Evolutionary conservation across 2,888 invertebrate genomes (phyloP).

Genomic region (Rapana venosa): DNA sequence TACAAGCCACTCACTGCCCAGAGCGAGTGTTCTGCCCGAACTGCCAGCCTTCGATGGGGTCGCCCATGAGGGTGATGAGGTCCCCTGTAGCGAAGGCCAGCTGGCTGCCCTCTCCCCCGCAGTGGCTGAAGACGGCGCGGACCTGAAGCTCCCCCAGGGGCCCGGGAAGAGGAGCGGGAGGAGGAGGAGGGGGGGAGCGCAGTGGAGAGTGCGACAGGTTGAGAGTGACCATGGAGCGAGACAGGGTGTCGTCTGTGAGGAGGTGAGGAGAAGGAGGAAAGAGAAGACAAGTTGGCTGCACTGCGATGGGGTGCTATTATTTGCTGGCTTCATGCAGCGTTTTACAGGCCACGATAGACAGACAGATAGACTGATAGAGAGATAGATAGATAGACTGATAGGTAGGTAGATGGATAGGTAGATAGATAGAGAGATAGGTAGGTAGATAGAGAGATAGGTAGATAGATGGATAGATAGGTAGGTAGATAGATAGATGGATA

Average conservation of each 20-base stretch:
- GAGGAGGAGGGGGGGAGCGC: conserved; percentile 82
- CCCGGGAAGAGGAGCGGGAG: too few species aligned
- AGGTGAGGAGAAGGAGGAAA: not conserved
- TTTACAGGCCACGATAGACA: too few species aligned
- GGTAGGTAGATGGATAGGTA: too few species aligned
- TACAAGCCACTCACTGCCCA: conserved; percentile 80
- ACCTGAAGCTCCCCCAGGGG: conserved; percentile 83
- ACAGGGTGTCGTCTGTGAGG: conserved; percentile 27
- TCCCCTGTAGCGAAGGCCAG: conserved; percentile 94
- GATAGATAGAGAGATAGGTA: too few species aligned
- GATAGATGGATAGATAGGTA: too few species aligned
- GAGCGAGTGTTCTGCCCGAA: conserved; percentile 96
- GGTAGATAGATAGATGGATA: too few species aligned
- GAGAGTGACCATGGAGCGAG: conserved; percentile 36
- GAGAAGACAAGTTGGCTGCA: too few species aligned
- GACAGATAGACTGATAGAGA: too few species aligned
- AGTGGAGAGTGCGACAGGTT: conserved; percentile 49
- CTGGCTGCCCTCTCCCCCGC: conserved; percentile 93
- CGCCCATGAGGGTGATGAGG: conserved; percentile 91
- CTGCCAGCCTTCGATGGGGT: conserved; percentile 96
- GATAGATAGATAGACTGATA: too few species aligned
- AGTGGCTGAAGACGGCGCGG: conserved; percentile 92
- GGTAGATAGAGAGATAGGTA: too few species aligned
- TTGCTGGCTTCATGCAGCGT: too few species aligned
- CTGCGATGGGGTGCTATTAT: too few species aligned